A percentile compares a stretch with the other conserved stretches of the same genome.
Evolutionary conservation across 2,797 vertebrate species (phyloP).

Genomic region (Bradypus variegatus): DNA sequence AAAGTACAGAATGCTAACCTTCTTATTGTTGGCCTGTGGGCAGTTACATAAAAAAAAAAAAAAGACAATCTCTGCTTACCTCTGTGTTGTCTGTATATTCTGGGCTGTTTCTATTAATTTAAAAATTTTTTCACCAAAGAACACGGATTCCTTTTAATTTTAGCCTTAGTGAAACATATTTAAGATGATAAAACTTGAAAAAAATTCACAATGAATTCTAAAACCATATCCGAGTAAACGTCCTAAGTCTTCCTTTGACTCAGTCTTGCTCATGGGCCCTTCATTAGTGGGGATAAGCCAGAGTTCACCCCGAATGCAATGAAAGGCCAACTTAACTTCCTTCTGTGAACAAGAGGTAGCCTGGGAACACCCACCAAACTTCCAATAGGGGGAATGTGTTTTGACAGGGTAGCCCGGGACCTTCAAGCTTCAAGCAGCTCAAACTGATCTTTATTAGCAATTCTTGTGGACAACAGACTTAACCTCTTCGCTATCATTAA

Average conservation of each 20-base stretch:
- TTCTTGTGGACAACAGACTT: neutral
- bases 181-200: neutral
- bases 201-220: neutral
- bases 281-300: neutral
- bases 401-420: neutral
- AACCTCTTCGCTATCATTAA: neutral
- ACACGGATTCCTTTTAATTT: neutral
- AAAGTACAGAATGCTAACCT: neutral
- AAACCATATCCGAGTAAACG: neutral
- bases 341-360: neutral
- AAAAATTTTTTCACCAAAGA: neutral
- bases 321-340: neutral
- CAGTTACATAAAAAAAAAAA: neutral
- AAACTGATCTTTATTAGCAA: neutral
- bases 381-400: constrained; percentile 33
- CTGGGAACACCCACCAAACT: neutral
- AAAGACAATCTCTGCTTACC: neutral
- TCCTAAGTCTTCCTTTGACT: neutral
- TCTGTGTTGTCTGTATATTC: neutral
- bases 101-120: neutral
- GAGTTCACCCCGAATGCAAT: neutral
- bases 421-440: neutral
- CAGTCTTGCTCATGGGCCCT: rapidly evolving
- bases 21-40: neutral
- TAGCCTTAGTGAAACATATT: neutral